Percentiles rank a stretch among this genome's conserved stretches.
These are phyloP conservation scores for Brachionus rubens DNA, from an alignment of 1,140 invertebrate genomes.

Conservation along the genomic window DNA sequence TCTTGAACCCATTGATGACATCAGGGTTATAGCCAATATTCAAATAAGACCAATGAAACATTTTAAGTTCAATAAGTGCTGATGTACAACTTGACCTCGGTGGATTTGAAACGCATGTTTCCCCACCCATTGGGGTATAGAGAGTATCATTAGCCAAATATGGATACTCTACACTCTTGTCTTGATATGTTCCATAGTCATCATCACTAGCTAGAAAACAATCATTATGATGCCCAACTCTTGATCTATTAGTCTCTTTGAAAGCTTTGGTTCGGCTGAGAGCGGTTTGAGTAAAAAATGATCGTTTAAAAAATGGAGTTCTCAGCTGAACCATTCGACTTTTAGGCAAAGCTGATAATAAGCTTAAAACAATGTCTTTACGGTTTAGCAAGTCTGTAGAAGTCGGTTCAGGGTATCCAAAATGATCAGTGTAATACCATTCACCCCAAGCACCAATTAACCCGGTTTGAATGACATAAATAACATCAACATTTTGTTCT, in stretches of 20 bases:
- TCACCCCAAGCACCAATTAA: constrained; percentile 36
- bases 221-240: constrained; percentile 49
- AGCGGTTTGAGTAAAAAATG: neutral
- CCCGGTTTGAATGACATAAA: neutral
- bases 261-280: neutral
- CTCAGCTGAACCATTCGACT: constrained; percentile 18
- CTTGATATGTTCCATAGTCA: constrained; percentile 48
- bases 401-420: neutral
- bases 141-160: constrained; percentile 48
- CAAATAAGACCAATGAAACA: constrained; percentile 26
- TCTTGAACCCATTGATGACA: neutral
- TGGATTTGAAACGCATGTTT: constrained; percentile 46
- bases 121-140: constrained; percentile 48
- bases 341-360: constrained; percentile 8
- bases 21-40: neutral
- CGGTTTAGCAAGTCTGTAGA: neutral
- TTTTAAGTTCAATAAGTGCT: neutral
- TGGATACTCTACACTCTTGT: constrained; percentile 47
- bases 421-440: constrained; percentile 34
- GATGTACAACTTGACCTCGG: neutral
- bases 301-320: constrained; percentile 24
- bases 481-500: neutral
- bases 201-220: constrained; percentile 48
- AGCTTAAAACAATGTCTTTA: neutral
- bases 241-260: neutral